phyloP scores from a whole-genome alignment of 2,113 vertebrate species.

The Muntiacus muntjak region DNA sequence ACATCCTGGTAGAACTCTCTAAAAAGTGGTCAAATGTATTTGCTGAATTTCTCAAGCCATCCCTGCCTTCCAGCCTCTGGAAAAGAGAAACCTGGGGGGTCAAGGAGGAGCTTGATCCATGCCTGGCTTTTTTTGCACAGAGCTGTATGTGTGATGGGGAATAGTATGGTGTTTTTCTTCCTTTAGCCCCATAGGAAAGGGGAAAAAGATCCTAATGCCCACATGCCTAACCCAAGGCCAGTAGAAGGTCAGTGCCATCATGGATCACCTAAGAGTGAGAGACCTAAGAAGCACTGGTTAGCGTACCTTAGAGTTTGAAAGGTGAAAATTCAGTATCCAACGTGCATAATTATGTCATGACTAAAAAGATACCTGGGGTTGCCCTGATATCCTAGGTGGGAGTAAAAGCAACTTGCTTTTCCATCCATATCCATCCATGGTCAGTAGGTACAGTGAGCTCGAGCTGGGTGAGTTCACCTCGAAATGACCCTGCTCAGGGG shows the following conservation, averaged over 20 bases:
- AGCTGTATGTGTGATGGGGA: neutral
- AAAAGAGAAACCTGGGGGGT: neutral
- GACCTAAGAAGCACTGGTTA: neutral
- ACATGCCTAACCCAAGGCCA: neutral
- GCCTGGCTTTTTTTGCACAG: neutral
- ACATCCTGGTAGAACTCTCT: neutral
- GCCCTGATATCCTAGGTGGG: neutral
- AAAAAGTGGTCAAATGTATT: neutral
- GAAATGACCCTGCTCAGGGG: neutral
- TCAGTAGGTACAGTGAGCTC: neutral
- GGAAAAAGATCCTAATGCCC: neutral
- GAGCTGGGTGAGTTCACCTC: no score
- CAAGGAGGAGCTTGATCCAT: neutral
- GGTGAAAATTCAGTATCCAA: neutral
- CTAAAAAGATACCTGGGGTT: neutral
- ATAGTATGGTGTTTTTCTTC: neutral
- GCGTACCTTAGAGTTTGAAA: neutral
- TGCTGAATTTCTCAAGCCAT: neutral
- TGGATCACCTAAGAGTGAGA: neutral
- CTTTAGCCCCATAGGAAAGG: neutral
- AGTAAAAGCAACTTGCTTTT: neutral
- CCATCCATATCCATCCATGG: fast-evolving
- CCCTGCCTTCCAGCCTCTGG: neutral
- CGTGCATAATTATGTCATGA: neutral
- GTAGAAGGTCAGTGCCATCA: no score